A percentile compares a stretch with the other conserved stretches of the same genome.
Evolutionary conservation across 2,888 invertebrate species (phyloP).

Genomic region (Cylindroiulus punctatus): DNA sequence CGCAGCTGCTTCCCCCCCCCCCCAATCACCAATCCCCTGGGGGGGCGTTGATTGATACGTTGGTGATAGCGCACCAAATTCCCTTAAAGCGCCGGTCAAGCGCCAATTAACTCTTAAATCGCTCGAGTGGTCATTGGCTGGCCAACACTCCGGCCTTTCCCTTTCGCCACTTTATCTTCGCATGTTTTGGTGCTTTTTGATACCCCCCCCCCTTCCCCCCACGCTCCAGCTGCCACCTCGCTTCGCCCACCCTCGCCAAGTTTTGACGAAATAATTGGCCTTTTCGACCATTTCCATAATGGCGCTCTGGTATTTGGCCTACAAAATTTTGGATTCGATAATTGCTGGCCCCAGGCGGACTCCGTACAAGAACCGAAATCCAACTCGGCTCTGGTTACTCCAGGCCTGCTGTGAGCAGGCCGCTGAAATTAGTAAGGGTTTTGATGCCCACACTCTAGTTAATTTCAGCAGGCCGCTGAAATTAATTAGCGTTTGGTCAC

Average conservation of each 20-base stretch:
- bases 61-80: slow-evolving; percentile 11
- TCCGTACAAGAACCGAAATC: neutral
- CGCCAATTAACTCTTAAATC: neutral
- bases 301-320: neutral
- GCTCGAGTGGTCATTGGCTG: neutral
- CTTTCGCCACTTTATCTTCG: neutral
- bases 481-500: too few species aligned
- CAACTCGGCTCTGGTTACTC: neutral
- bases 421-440: neutral
- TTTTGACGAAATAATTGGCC: neutral
- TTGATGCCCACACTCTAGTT: too few species aligned
- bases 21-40: too few species aligned
- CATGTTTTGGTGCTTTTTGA: neutral
- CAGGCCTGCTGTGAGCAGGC: neutral
- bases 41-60: slow-evolving; percentile 25
- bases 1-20: neutral
- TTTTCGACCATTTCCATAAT: neutral
- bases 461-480: too few species aligned
- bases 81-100: neutral
- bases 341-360: neutral
- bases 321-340: slow-evolving; percentile 2
- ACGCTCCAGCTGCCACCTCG: slow-evolving; percentile 15
- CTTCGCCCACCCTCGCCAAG: neutral
- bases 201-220: too few species aligned
- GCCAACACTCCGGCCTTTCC: neutral